Evolutionary conservation across 2,888 invertebrate genomes (phyloP).

Genomic region (Muschampia plurimacula): DNA sequence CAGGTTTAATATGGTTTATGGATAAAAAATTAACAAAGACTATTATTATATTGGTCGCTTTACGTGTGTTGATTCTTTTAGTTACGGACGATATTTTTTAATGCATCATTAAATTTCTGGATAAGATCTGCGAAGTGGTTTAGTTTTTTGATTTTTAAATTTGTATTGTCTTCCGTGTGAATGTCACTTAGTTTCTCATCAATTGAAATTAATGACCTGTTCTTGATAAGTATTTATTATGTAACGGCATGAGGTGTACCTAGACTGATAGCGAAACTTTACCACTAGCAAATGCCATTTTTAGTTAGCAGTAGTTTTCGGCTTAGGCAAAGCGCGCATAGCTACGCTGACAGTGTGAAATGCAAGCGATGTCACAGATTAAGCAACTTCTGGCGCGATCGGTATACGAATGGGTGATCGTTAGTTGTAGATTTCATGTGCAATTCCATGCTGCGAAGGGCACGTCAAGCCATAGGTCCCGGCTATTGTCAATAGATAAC

Average conservation of each 20-base stretch:
- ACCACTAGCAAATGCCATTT: no score
- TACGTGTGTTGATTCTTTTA: slow-evolving; percentile 52
- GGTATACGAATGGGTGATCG: no score
- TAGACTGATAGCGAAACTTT: no score
- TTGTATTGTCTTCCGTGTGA: slow-evolving; percentile 45
- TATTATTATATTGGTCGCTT: slow-evolving; percentile 62
- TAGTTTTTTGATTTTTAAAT: slow-evolving; percentile 50
- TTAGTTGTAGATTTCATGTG: no score
- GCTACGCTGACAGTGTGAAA: no score
- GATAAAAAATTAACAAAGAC: slow-evolving; percentile 52
- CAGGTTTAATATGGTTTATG: slow-evolving; percentile 56
- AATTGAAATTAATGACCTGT: slow-evolving; percentile 2
- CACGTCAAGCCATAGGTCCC: no score
- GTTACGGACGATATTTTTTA: slow-evolving; percentile 68
- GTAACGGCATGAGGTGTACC: neutral
- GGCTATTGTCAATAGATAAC: no score
- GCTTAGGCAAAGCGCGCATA: no score
- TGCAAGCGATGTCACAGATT: no score
- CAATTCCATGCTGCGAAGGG: no score
- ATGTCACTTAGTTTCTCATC: slow-evolving; percentile 16
- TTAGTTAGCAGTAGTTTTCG: no score
- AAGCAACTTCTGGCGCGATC: no score
- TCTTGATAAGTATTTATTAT: neutral
- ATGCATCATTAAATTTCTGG: slow-evolving; percentile 73
- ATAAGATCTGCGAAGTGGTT: slow-evolving; percentile 65